Conservation (phyloP, 2,113 vertebrate species). For the Craseonycteris thonglongyai region DNA sequence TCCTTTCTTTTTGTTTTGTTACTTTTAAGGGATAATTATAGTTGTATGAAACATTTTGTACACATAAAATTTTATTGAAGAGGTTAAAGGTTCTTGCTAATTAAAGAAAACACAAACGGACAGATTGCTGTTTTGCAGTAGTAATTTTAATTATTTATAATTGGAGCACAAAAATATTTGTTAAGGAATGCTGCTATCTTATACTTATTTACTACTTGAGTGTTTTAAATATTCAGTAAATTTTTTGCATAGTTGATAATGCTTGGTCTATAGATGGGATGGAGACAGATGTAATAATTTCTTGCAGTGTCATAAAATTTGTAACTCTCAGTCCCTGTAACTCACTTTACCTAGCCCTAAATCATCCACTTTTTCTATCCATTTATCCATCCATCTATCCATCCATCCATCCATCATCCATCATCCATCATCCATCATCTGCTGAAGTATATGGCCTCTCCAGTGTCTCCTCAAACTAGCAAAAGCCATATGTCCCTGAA, state of each 20-base stretch:
- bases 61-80: constrained; percentile 74
- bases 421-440: neutral
- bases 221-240: constrained; percentile 16
- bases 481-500: too few relatives aligned
- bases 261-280: neutral
- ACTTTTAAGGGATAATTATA: constrained; percentile 65
- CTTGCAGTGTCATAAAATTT: neutral
- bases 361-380: neutral
- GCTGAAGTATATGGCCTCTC: too few relatives aligned
- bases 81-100: constrained; percentile 73
- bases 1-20: constrained; percentile 61
- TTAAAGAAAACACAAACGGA: constrained; percentile 73
- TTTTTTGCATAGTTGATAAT: neutral
- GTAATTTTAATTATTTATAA: constrained; percentile 68
- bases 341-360: neutral
- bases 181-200: neutral
- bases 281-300: neutral
- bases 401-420: accelerated
- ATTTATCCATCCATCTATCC: accelerated
- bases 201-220: neutral
- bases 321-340: neutral
- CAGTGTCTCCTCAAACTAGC: too few relatives aligned
- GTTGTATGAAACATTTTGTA: constrained; percentile 76
- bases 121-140: constrained; percentile 73
- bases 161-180: constrained; percentile 50